A percentile compares a stretch with the other conserved stretches of the same genome.
These are phyloP conservation scores for Sebastes matsubarae DNA, from an alignment of 2,797 vertebrate species.

Conservation along the genomic window DNA sequence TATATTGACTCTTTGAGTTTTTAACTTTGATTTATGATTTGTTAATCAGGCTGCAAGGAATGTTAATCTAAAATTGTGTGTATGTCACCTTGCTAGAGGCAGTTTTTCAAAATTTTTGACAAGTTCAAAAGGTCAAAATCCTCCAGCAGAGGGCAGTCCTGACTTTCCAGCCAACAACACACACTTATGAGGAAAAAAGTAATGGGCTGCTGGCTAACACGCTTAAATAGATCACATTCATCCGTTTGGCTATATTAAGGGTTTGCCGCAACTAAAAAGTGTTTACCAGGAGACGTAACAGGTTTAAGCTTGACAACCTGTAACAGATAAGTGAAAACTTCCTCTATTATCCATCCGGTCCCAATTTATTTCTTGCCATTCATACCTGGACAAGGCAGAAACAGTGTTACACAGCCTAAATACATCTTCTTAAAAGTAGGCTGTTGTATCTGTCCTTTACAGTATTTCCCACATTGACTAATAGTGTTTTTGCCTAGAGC, in stretches of 20 bases:
- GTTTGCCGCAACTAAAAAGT: neutral
- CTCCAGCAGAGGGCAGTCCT: constrained; percentile 1
- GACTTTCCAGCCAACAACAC: neutral
- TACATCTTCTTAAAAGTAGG: neutral
- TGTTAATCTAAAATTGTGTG: neutral
- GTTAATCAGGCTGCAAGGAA: neutral
- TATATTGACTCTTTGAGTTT: neutral
- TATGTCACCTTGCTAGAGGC: neutral
- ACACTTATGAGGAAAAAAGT: neutral
- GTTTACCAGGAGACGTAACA: neutral
- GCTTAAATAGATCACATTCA: neutral
- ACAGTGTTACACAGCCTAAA: neutral
- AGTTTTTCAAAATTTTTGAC: neutral
- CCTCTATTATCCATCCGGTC: neutral
- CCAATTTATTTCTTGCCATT: neutral
- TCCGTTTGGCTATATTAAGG: neutral
- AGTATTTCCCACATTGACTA: neutral
- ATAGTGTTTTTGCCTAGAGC: neutral
- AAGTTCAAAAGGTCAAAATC: neutral
- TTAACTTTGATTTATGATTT: neutral
- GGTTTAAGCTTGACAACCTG: neutral
- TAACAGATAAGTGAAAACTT: neutral
- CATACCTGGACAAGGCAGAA: neutral
- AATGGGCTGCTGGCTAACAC: neutral
- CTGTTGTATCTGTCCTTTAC: neutral